Percentiles rank a stretch among this genome's conserved stretches.
These are phyloP conservation scores for Abrostola tripartita DNA, from an alignment of 2,888 invertebrate genomes.

Conservation along the genomic window DNA sequence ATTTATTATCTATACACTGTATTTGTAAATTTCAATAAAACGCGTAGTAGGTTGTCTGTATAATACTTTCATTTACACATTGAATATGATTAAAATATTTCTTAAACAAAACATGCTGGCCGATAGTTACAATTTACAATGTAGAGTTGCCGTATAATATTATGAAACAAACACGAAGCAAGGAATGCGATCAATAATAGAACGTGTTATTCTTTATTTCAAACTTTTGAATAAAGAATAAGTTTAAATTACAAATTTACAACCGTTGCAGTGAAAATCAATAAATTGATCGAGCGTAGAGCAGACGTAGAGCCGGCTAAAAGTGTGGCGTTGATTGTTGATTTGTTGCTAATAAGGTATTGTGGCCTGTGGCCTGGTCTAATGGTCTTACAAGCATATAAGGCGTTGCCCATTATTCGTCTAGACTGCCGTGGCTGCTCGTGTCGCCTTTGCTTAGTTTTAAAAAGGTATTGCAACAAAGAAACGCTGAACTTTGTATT, in stretches of 20 bases:
- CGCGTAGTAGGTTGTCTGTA: background rate
- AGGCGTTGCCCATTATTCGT: constrained; percentile 49
- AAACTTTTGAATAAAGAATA: background rate
- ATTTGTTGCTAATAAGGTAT: constrained; percentile 44
- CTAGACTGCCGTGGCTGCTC: constrained; percentile 24
- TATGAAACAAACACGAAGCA: background rate
- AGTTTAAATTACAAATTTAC: constrained; percentile 2
- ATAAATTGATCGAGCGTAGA: constrained; percentile 25
- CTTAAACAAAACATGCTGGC: constrained; percentile 2
- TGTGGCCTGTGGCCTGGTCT: constrained; percentile 35
- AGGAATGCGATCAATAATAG: background rate
- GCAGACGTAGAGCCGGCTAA: constrained; percentile 7
- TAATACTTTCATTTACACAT: background rate
- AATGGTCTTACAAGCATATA: constrained; percentile 39
- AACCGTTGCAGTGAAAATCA: constrained; percentile 8
- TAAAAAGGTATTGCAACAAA: constrained; percentile 38
- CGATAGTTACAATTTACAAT: background rate
- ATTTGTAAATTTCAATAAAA: no score
- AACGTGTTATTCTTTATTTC: background rate
- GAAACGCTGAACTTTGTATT: constrained; percentile 45
- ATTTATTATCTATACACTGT: background rate
- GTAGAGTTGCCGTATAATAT: background rate
- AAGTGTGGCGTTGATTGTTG: constrained; percentile 39
- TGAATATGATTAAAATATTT: background rate
- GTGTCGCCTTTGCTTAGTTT: constrained; percentile 32